Conservation (phyloP, 23 tunicate genomes). For the Styela plicata region DNA sequence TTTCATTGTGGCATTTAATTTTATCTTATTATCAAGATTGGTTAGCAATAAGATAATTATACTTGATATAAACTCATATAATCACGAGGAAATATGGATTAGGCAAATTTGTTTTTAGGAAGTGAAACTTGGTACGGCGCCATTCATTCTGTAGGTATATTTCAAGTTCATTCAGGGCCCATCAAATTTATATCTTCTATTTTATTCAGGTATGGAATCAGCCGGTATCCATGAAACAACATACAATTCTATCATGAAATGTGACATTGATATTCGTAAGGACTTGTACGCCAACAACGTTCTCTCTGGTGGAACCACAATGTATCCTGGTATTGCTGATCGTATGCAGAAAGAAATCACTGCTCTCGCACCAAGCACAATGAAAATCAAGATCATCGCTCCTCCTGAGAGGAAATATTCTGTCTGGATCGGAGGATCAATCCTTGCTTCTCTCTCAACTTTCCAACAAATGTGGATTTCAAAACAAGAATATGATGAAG, state of each 20-base stretch:
- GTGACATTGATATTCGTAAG: constrained; percentile 85
- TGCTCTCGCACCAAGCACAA: constrained; percentile 18
- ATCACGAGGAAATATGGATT: no score
- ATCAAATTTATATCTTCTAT: no score
- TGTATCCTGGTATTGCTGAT: constrained; percentile 66
- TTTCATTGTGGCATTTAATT: no score
- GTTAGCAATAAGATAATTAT: no score
- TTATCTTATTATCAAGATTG: no score
- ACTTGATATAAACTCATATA: no score
- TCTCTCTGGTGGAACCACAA: constrained; percentile 86
- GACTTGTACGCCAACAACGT: constrained; percentile 89
- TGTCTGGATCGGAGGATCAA: not conserved
- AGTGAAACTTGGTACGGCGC: no score
- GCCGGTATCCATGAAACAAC: constrained; percentile 90
- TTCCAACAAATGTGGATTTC: not conserved
- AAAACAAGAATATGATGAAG: not conserved
- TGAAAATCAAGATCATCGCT: constrained; percentile 40
- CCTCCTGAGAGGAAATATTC: constrained; percentile 24
- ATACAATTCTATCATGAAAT: constrained; percentile 91
- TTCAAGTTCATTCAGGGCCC: no score
- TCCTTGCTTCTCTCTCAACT: not conserved
- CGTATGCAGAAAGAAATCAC: constrained; percentile 25
- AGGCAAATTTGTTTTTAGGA: no score
- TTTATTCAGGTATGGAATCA: constrained; percentile 68
- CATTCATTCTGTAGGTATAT: no score